Evolutionary conservation across 2,797 vertebrate species (phyloP).

Genomic region (Enteromius anoplus): DNA sequence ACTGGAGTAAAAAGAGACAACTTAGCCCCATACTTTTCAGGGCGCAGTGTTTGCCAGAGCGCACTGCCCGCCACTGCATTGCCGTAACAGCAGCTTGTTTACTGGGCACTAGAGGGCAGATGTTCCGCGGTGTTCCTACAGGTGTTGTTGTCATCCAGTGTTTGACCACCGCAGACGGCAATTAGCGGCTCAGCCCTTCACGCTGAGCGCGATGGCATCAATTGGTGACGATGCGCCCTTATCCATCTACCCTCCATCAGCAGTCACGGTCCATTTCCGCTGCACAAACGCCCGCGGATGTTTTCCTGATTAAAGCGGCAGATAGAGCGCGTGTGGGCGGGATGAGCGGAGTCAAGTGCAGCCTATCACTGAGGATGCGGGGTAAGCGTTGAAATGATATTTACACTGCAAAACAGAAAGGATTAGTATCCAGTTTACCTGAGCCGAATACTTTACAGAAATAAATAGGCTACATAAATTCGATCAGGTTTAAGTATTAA

Average conservation of each 20-base stretch:
- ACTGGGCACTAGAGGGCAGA: slow-evolving; percentile 41
- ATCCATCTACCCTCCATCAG: slow-evolving; percentile 60
- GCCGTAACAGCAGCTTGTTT: slow-evolving; percentile 26
- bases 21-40: not conserved
- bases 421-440: not conserved
- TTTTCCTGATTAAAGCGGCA: slow-evolving; percentile 70
- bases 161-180: slow-evolving; percentile 55
- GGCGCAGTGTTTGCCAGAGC: not conserved
- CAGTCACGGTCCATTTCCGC: slow-evolving; percentile 69
- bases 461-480: not conserved
- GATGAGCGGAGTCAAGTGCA: slow-evolving; percentile 59
- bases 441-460: not conserved
- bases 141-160: slow-evolving; percentile 56
- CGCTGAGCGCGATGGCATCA: slow-evolving; percentile 53
- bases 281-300: slow-evolving; percentile 65
- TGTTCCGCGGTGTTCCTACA: slow-evolving; percentile 34
- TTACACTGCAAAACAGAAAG: slow-evolving; percentile 1
- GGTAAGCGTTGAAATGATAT: slow-evolving; percentile 53
- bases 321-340: slow-evolving; percentile 58
- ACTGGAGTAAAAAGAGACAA: not conserved
- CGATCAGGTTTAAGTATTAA: not conserved
- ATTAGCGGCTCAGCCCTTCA: slow-evolving; percentile 52
- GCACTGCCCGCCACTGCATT: not conserved
- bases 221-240: slow-evolving; percentile 59
- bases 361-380: slow-evolving; percentile 53